Evolutionary conservation across 2,113 vertebrate species (phyloP), one percentile per base, ranked within the genome.

Genomic region (Athene noctua): DNA sequence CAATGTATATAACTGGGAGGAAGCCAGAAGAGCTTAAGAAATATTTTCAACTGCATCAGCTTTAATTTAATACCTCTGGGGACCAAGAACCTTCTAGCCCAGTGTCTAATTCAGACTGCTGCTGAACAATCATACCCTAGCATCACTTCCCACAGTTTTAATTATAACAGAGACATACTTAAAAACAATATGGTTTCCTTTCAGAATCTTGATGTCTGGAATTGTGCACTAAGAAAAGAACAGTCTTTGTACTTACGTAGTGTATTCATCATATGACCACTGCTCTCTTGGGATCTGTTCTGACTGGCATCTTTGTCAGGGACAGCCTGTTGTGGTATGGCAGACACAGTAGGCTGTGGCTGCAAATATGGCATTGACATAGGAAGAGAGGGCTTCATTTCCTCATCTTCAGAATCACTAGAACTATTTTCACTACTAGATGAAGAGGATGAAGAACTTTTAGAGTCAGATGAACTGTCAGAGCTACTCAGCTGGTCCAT

Each of bases 401-500:
- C 95, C 91, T 99, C 99, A 0, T 98, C 98, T 86, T 99, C 99
- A 4, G 98, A 99, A 79, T 99, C 99, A 97, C 98, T 99, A 82
- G 99, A 99, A 98, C 99, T 99, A 95, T 99, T 98, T 13, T 98
- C 99, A 89, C 97, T 98, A 38, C 98, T 99, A 90, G 97, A 97
- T 75, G 99, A 99, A 86, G 99, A 99, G 63, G 99, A 99, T 0
- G 99, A 99, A 54, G 99, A 99, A 98, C 99, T 99, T 97, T 99
- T 99, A 47, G 99, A 99, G 94, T 98, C 98, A 10, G 99, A 99
- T 29, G 99, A 99, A 97, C 99, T 99, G 96, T 98, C 98, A 17
- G 99, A 98, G 79, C 98, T 99, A 97, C 99, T 99, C 98, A 99
- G 98, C 98, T 99, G 99, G 96, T 99, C 99, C 98, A 99, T 99